A percentile compares a stretch with the other conserved stretches of the same genome.
Evolutionary conservation across 2,888 invertebrate species (phyloP).

Genomic region (Acronicta aceris): DNA sequence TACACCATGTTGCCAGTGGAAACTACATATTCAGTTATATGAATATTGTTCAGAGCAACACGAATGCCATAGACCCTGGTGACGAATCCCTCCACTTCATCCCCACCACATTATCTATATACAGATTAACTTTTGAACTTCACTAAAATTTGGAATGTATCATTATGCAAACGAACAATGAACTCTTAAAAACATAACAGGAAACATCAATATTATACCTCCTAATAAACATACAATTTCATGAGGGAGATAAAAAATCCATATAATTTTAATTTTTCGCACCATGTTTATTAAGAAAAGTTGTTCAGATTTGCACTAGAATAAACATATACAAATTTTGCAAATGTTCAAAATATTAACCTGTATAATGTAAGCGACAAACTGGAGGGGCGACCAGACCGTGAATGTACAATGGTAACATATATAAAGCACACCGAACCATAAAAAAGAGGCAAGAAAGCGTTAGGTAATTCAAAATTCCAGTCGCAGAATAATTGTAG

Average conservation of each 20-base stretch:
- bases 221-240: not conserved
- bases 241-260: not conserved
- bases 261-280: not conserved
- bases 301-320: not conserved
- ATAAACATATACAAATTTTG: not conserved
- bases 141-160: not conserved
- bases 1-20: conserved; percentile 12
- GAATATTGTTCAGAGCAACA: conserved; percentile 59
- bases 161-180: not conserved
- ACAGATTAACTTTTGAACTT: not conserved
- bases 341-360: not conserved
- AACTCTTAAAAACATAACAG: too few relatives aligned
- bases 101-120: conserved; percentile 15
- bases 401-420: conserved; percentile 66
- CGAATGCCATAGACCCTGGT: conserved; percentile 52
- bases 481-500: conserved; percentile 79
- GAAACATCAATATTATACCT: not conserved
- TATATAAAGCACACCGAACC: conserved; percentile 86
- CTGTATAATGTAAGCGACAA: conserved; percentile 17
- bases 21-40: not conserved
- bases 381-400: conserved; percentile 37
- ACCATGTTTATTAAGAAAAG: not conserved
- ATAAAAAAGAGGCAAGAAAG: conserved; percentile 84
- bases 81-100: conserved; percentile 35
- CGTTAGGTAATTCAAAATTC: conserved; percentile 84